Percentiles rank a stretch among this genome's conserved stretches.
Evolutionary conservation across 2,113 vertebrate species (phyloP).

Genomic region (Eudyptes chrysolophus): DNA sequence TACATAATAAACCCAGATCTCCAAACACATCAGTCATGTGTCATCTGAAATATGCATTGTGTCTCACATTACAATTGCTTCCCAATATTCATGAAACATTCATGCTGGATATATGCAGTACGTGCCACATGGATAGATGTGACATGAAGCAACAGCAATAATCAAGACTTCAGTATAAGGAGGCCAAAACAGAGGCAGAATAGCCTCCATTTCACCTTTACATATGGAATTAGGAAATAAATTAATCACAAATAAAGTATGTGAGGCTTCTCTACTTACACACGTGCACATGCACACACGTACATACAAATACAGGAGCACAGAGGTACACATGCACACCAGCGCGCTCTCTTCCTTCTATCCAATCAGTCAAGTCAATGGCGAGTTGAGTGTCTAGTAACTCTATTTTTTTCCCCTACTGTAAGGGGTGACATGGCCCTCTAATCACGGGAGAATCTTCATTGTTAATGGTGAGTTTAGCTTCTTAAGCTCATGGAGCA

Average conservation of each 20-base stretch:
- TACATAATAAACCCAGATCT: constrained; percentile 53
- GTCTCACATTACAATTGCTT: constrained; percentile 32
- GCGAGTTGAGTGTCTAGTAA: background rate
- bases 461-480: background rate
- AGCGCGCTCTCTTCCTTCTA: fast-evolving
- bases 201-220: background rate
- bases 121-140: background rate
- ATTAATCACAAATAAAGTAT: background rate
- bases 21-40: constrained; percentile 62
- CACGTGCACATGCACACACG: fast-evolving
- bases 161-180: background rate
- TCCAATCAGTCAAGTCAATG: background rate
- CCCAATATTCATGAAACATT: constrained; percentile 51
- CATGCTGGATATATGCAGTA: background rate
- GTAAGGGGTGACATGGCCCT: background rate
- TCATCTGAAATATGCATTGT: constrained; percentile 37
- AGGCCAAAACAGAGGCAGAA: background rate
- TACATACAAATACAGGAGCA: background rate
- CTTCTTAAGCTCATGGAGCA: background rate
- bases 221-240: background rate
- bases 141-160: background rate
- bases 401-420: background rate
- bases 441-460: background rate
- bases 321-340: background rate
- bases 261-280: background rate